phyloP scores from a whole-genome alignment of 2,888 invertebrate species.

The Mesoligia furuncula region DNA sequence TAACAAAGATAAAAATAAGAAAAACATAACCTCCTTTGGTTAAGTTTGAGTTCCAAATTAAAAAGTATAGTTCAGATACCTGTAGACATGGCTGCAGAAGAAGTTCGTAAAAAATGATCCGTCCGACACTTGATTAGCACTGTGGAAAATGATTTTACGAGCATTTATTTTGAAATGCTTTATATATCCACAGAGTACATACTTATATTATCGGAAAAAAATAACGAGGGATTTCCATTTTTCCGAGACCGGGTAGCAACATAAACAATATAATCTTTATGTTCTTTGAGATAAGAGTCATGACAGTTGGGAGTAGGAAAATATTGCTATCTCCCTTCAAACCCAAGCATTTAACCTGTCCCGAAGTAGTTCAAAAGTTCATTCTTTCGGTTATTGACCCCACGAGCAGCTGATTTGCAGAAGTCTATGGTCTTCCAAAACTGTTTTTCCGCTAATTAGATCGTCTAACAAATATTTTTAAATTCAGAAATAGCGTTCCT shows the following conservation, averaged over 20 bases:
- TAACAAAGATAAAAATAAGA: neutral
- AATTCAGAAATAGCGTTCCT: no score
- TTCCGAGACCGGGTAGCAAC: slow-evolving; percentile 43
- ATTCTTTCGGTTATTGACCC: slow-evolving; percentile 71
- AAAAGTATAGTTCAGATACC: slow-evolving; percentile 61
- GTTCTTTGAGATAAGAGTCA: slow-evolving; percentile 20
- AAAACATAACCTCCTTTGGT: slow-evolving; percentile 30
- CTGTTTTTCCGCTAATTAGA: neutral
- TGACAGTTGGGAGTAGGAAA: slow-evolving; percentile 39
- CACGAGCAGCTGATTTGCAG: slow-evolving; percentile 68
- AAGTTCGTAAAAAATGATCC: slow-evolving; percentile 65
- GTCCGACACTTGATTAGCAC: slow-evolving; percentile 70
- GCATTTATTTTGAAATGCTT: slow-evolving; percentile 75
- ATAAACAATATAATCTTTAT: slow-evolving; percentile 50
- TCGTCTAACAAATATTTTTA: neutral
- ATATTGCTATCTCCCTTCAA: slow-evolving; percentile 60
- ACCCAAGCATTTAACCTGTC: slow-evolving; percentile 61
- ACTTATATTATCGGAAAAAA: slow-evolving; percentile 31
- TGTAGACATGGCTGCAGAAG: slow-evolving; percentile 76
- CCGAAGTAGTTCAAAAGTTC: slow-evolving; percentile 61
- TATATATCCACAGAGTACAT: slow-evolving; percentile 35
- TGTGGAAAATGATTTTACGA: slow-evolving; percentile 71
- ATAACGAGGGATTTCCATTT: slow-evolving; percentile 52
- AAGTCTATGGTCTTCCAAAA: slow-evolving; percentile 2
- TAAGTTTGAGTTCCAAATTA: slow-evolving; percentile 31